Evolutionary conservation across 1,140 invertebrate species (phyloP), one percentile per base, ranked within the genome.

Genomic region (Philopotamus ludificatus): DNA sequence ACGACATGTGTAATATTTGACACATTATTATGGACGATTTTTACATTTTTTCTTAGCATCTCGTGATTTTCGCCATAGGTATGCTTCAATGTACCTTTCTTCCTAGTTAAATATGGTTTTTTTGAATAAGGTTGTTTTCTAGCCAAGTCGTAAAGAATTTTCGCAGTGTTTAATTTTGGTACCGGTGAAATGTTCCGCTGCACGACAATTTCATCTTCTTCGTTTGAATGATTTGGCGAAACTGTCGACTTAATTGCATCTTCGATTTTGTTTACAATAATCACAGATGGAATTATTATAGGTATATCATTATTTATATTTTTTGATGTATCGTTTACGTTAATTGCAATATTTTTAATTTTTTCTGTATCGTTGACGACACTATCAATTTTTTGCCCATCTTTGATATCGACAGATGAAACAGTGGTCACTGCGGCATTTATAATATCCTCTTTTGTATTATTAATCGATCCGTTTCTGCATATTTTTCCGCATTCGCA

Each of bases 401-500:
- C n/a, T n/a, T n/a, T 45, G 3, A 53, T 45, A 58, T 12, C 10
- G 16, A 16, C 21, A 44, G 7, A 3, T 58, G 18, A 44, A 59
- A 61, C 21, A 50, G 59, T 55, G 22, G n/a, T 10, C 34, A 47
- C 51, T 22, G 26, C 25, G 7, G 12, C 34, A 25, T 45, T 62
- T 47, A 9, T 23, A 47, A 23, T 25, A 64, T 73, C 63, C 7
- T 55, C 53, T 34, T 64, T 57, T 59, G 39, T 15, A 8, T n/a
- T n/a, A n/a, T n/a, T n/a, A n/a, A n/a, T n/a, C n/a, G n/a, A n/a
- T n/a, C n/a, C 21, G 18, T 51, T 59, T 39, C 76, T 77, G 53
- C 79, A 81, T 65, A 79, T 79, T 8, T 78, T 73, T 18, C 79
- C 79, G 71, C 79, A 81, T 71, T 81, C 79, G 57, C 79, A 81